These are phyloP conservation scores for Pomatorhinus ruficollis DNA, from an alignment of 2,113 vertebrate species.

Conservation along the genomic window DNA sequence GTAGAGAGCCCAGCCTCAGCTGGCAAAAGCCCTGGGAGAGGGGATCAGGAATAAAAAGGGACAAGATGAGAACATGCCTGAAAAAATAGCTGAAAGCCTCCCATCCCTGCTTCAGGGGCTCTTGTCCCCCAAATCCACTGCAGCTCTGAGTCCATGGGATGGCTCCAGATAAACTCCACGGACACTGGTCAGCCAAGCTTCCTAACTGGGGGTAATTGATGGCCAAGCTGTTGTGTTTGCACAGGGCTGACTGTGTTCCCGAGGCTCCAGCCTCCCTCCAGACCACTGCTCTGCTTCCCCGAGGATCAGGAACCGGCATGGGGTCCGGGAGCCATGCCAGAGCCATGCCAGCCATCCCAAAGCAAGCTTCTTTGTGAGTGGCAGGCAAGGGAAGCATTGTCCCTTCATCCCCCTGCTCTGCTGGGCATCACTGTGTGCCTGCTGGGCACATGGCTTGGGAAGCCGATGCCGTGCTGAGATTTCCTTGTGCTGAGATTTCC, in stretches of 20 bases:
- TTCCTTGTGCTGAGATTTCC: background rate
- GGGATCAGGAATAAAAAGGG: background rate
- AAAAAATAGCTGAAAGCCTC: background rate
- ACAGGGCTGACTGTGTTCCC: background rate
- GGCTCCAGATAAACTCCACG: background rate
- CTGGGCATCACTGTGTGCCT: background rate
- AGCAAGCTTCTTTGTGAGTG: background rate
- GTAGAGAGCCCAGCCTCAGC: background rate
- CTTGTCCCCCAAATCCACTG: background rate
- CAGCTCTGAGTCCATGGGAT: background rate
- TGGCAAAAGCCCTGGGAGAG: background rate
- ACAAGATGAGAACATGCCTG: background rate
- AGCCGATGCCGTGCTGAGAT: fast-evolving
- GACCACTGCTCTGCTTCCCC: background rate
- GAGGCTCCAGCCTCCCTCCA: background rate
- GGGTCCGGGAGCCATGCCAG: background rate
- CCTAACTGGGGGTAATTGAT: background rate
- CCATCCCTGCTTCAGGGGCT: background rate
- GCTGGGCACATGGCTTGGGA: background rate
- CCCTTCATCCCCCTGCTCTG: background rate
- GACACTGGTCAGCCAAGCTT: background rate
- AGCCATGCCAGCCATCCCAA: background rate
- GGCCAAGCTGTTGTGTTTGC: background rate
- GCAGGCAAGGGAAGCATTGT: fast-evolving
- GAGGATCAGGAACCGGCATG: fast-evolving